A percentile compares a stretch with the other conserved stretches of the same genome.
Evolutionary conservation across 2,888 invertebrate species (phyloP).

Genomic region (Hemicrepidius hirtus): DNA sequence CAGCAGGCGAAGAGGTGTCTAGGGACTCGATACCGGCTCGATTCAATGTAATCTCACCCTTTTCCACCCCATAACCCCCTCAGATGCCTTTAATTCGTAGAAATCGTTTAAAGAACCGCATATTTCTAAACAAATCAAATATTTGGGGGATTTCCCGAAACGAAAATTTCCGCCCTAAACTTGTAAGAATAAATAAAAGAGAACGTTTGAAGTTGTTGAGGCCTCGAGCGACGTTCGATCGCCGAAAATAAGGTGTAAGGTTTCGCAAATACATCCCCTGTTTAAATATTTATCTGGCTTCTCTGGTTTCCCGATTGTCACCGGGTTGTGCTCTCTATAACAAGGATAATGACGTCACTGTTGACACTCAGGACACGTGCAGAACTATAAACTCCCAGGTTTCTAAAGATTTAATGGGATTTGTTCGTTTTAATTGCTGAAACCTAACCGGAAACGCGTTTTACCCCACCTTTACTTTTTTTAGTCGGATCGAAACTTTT

Average conservation of each 20-base stretch:
- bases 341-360: slow-evolving; percentile 45
- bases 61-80: slow-evolving; percentile 36
- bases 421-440: slow-evolving; percentile 34
- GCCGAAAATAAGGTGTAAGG: slow-evolving; percentile 46
- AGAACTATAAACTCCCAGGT: background rate
- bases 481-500: background rate
- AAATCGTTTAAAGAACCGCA: slow-evolving; percentile 5
- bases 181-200: slow-evolving; percentile 36
- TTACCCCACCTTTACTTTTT: background rate
- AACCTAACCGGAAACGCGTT: slow-evolving; percentile 12
- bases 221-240: slow-evolving; percentile 21
- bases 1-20: slow-evolving; percentile 58
- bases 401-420: slow-evolving; percentile 37
- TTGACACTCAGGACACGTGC: slow-evolving; percentile 42
- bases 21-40: slow-evolving; percentile 53
- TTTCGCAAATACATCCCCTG: slow-evolving; percentile 53
- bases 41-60: slow-evolving; percentile 51
- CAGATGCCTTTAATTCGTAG: slow-evolving; percentile 37
- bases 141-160: background rate
- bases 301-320: slow-evolving; percentile 52
- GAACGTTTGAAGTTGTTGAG: slow-evolving; percentile 21
- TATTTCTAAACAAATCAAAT: background rate
- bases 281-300: slow-evolving; percentile 56
- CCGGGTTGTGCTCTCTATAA: slow-evolving; percentile 19
- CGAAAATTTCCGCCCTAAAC: background rate